Percentiles rank a stretch among this genome's conserved stretches.
phyloP scores from a whole-genome alignment of 1,140 invertebrate species.

The Episyrphus balteatus region DNA sequence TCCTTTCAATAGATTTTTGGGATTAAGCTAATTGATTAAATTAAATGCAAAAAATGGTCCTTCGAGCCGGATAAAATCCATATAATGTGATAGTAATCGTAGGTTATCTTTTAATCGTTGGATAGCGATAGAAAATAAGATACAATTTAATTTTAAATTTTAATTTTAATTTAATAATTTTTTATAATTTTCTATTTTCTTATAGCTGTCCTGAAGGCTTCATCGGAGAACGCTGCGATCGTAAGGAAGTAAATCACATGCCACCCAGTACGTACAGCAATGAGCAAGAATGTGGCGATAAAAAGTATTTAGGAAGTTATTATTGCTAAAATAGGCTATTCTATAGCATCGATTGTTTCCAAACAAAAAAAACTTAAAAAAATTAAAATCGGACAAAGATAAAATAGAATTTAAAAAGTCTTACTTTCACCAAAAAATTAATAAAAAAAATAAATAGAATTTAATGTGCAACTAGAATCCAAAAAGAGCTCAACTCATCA shows the following conservation, averaged over 20 bases:
- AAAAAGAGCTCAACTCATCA: not conserved
- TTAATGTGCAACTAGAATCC: not conserved
- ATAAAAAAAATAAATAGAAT: not conserved
- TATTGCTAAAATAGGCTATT: constrained; percentile 39
- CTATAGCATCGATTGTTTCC: constrained; percentile 38
- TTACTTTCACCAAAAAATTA: not conserved
- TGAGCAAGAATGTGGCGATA: constrained; percentile 24
- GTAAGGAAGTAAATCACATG: constrained; percentile 46
- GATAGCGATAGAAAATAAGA: no score
- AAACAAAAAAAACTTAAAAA: constrained; percentile 7
- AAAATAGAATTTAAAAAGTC: constrained; percentile 5
- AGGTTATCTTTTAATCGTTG: no score
- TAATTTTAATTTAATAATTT: constrained; percentile 7
- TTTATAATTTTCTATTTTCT: constrained; percentile 25
- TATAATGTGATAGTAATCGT: no score
- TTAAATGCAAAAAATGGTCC: no score
- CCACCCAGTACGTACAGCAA: constrained; percentile 36
- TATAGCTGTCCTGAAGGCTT: constrained; percentile 74
- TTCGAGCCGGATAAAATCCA: no score
- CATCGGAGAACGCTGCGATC: constrained; percentile 71
- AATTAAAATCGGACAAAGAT: constrained; percentile 5
- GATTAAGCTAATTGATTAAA: no score
- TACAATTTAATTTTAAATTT: no score
- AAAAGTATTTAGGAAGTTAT: constrained; percentile 30
- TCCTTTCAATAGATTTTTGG: no score